These are phyloP conservation scores for Camponotus pennsylvanicus DNA, from an alignment of 1,140 invertebrate genomes.

Conservation along the genomic window DNA sequence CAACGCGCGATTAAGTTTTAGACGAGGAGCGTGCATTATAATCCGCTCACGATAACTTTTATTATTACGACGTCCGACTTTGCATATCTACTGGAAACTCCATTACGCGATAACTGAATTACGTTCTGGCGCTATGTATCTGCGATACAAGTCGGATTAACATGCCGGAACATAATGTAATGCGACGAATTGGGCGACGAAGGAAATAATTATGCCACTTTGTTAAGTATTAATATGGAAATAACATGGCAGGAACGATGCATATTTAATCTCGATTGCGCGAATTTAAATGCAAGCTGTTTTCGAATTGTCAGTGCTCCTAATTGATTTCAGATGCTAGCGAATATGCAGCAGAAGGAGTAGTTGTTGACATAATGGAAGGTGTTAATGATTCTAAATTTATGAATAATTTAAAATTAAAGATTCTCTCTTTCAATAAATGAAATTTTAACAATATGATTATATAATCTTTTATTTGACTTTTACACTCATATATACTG, in stretches of 20 bases:
- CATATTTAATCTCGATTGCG: constrained; percentile 20
- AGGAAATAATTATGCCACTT: constrained; percentile 53
- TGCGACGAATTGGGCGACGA: constrained; percentile 44
- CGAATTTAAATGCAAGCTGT: constrained; percentile 48
- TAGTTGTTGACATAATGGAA: neutral
- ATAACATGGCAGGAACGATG: constrained; percentile 23
- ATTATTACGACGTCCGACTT: constrained; percentile 31
- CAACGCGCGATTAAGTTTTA: constrained; percentile 46
- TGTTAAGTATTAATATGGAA: constrained; percentile 55
- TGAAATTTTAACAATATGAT: neutral
- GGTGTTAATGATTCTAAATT: neutral
- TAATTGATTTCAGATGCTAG: neutral
- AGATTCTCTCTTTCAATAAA: neutral
- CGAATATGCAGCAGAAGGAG: constrained; percentile 25
- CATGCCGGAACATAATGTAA: constrained; percentile 20
- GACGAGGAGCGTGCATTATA: neutral
- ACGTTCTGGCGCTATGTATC: neutral
- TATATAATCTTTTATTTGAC: neutral
- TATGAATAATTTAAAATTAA: neutral
- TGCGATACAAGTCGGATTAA: constrained; percentile 6
- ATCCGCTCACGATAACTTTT: constrained; percentile 51
- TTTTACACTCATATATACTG: neutral
- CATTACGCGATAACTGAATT: constrained; percentile 29
- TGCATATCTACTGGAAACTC: constrained; percentile 39
- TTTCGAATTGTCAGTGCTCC: constrained; percentile 33